These are phyloP conservation scores for Oryzaephilus surinamensis DNA, from an alignment of 1,140 invertebrate genomes.

Conservation along the genomic window DNA sequence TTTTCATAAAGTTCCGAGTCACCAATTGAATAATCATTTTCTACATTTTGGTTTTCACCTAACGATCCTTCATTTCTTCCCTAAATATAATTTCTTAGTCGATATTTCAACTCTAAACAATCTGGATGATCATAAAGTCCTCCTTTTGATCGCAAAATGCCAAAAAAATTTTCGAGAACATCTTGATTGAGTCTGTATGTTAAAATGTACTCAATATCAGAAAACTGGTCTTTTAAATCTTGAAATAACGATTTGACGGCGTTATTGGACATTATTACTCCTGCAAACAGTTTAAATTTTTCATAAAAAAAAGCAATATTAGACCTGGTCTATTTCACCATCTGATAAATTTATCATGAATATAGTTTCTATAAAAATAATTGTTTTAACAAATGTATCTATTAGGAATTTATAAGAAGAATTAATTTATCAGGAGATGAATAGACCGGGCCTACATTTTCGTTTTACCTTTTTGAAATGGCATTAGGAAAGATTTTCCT, in stretches of 20 bases:
- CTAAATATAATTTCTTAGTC: conserved; percentile 16
- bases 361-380: too few species aligned
- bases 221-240: conserved; percentile 1
- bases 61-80: conserved; percentile 16
- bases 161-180: conserved; percentile 27
- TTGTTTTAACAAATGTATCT: too few species aligned
- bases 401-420: too few species aligned
- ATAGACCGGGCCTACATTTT: too few species aligned
- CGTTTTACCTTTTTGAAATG: conserved; percentile 3
- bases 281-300: too few species aligned
- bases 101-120: conserved; percentile 18
- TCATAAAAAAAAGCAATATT: too few species aligned
- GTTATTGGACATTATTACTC: conserved; percentile 1
- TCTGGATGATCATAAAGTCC: conserved; percentile 17
- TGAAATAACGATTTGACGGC: background rate
- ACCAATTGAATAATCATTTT: conserved; percentile 6
- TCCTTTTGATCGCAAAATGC: conserved; percentile 19
- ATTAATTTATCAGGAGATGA: too few species aligned
- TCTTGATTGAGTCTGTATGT: too few species aligned
- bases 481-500: conserved; percentile 1
- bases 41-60: conserved; percentile 7
- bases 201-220: background rate
- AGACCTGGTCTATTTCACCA: too few species aligned
- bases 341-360: too few species aligned
- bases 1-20: too few species aligned